Base-by-base conservation (phyloP, 2,797 vertebrate species). In the Tokudaia muenninki region DNA sequence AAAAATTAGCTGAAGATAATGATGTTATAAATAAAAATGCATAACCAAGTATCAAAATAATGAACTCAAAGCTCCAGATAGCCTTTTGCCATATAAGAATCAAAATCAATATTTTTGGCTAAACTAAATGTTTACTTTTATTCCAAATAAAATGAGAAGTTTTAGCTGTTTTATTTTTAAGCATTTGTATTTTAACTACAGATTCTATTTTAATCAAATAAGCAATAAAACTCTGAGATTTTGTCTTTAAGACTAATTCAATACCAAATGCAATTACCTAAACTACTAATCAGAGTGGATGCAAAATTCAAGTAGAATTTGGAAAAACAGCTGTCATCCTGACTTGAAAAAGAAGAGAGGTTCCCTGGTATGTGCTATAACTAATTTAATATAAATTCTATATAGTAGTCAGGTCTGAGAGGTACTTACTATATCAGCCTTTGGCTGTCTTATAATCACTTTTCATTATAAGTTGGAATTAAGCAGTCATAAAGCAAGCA, bases 401-500 rank as follows among this genome's bases (percentile, higher is more conserved):
- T 77, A 44, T 97, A 97, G 98, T 77, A 0, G 83, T 97, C 97
- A 97, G 52, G 90, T 97, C 93, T 97, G 93, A 97, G 97, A 98
- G 12, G 55, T 84, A 98, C 92, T 98, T 98, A 98, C 89, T 89
- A 10, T 97, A 94, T 96, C 67, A 98, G 97, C 97, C 97, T 96
- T 97, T 97, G 94, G 95, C 96, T 95, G 96, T 78, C 79, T 1
- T 92, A 41, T 97, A 98, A 98, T 97, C 72, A 47, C 91, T 98
- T 98, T 98, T 95, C 83, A 97, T 97, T 98, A 98, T 65, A 90
- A 80, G 57, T 72, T 98, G 95, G 98, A 98, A 98, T 98, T 98
- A 98, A 98, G 95, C 55, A 97, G 93, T 97, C 97, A 96, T 87
- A 97, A 98, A 98, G 92, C 92, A 97, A 87, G 77, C 94, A 97